Evolutionary conservation across 2,888 invertebrate genomes (phyloP).

Genomic region (Sminthurinus aureus): DNA sequence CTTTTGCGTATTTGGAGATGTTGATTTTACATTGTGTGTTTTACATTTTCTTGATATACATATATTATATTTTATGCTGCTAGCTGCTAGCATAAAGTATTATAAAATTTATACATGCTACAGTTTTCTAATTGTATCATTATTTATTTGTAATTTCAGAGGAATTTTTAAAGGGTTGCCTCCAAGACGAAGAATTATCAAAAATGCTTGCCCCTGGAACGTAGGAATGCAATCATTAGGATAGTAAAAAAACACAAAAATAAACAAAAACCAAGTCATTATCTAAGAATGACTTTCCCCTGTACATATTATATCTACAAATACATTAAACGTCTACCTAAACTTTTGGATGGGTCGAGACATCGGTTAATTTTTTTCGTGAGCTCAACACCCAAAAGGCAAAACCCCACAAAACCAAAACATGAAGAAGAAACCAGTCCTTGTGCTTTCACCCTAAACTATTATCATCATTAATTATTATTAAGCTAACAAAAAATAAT

Average conservation of each 20-base stretch:
- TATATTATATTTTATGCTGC: neutral
- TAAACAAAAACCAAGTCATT: neutral
- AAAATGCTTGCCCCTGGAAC: constrained; percentile 86
- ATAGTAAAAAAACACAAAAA: neutral
- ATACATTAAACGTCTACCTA: constrained; percentile 19
- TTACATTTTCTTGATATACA: neutral
- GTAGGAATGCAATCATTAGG: constrained; percentile 43
- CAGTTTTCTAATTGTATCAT: neutral
- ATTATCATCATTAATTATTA: constrained; percentile 8
- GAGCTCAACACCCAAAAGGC: constrained; percentile 13
- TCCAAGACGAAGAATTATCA: constrained; percentile 94
- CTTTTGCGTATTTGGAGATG: neutral
- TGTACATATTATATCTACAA: neutral
- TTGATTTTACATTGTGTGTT: neutral
- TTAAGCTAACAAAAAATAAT: neutral
- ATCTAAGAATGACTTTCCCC: constrained; percentile 5
- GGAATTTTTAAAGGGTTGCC: constrained; percentile 72
- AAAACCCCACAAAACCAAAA: constrained; percentile 7
- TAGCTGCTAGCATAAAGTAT: neutral
- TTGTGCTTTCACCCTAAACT: constrained; percentile 37
- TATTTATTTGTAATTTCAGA: neutral
- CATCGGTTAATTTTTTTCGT: neutral
- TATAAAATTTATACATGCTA: neutral
- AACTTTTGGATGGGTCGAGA: constrained; percentile 4
- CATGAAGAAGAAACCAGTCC: constrained; percentile 25